A percentile compares a stretch with the other conserved stretches of the same genome.
Conservation (phyloP, 1,140 invertebrate genomes). For the Formica selysi region DNA sequence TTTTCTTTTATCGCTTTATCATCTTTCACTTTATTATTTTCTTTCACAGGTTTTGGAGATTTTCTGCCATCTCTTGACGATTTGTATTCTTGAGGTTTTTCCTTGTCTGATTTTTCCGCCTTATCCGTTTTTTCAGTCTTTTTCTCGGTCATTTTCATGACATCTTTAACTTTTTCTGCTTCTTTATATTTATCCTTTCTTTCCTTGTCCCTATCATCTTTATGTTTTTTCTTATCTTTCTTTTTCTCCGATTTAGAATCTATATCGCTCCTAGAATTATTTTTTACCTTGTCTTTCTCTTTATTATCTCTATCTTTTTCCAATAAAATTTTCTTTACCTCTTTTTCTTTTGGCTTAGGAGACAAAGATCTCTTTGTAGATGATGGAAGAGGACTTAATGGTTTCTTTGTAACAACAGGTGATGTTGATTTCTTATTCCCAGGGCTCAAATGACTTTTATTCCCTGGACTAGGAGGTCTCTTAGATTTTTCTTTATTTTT, state of each 20-base stretch:
- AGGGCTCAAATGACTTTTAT: conserved; percentile 80
- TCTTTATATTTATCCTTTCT: conserved; percentile 86
- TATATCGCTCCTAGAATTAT: conserved; percentile 72
- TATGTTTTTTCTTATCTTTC: conserved; percentile 86
- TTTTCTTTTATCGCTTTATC: conserved; percentile 84
- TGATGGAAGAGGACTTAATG: conserved; percentile 82
- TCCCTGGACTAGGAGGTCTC: conserved; percentile 87
- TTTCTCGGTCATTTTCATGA: conserved; percentile 80
- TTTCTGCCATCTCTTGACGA: conserved; percentile 82
- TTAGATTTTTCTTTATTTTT: conserved; percentile 89
- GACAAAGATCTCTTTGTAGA: conserved; percentile 83
- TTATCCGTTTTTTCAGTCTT: conserved; percentile 80
- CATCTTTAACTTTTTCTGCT: conserved; percentile 84
- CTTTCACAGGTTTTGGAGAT: conserved; percentile 82
- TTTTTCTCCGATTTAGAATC: conserved; percentile 84
- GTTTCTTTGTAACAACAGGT: conserved; percentile 78
- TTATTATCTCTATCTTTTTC: conserved; percentile 80
- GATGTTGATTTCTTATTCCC: conserved; percentile 78
- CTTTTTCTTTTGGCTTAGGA: conserved; percentile 85
- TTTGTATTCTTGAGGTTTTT: conserved; percentile 87
- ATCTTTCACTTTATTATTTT: conserved; percentile 86
- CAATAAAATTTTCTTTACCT: conserved; percentile 64
- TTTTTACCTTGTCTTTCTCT: conserved; percentile 84
- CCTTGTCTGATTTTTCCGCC: conserved; percentile 84
- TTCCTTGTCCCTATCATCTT: conserved; percentile 86